Base-by-base conservation (phyloP, 2,888 invertebrate genomes). In the Cantharis nigra region DNA sequence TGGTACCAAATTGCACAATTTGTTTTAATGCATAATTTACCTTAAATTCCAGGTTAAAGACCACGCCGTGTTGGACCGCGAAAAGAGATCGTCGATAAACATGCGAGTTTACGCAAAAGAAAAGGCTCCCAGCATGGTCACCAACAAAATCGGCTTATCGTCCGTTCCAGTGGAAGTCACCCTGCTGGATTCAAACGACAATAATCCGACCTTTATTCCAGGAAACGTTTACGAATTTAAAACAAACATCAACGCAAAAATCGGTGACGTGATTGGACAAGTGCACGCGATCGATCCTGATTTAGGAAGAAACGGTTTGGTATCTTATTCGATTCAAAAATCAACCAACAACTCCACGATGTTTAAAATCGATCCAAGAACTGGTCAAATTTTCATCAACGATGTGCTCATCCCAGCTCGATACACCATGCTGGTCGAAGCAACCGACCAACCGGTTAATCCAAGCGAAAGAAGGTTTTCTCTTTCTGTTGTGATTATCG, bases 111-210 rank as follows among this genome's bases (percentile, higher is more conserved):
- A 92, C 80, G 96, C 97, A 0, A 91, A 94, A 82, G 97, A 97
- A 86, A 94, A 94, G 81, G 90, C 90, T 28, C 92, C 92, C 0
- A 94, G 93, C 81, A 92, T 95, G 2, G 92, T 93, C 0, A 88
- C 89, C 0, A 92, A 91, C 16, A 90, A 89, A 78, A 83, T 88
- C 69, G 87, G 86, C 0, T 86, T 88, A 14, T 91, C 91, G 67
- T 90, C 90, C 23, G 96, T 96, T 0, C 92, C 92, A 63, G 94
- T 97, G 0, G 95, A 96, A 89, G 94, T 97, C 0, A 94, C 94
- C 0, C 87, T 97, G 26, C 89, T 95, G 0, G 97, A 98, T 86
- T 95, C 97, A 14, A 98, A 98, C 85, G 97, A 98, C 86, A 97
- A 97, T 84, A 95, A 95, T 83, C 97, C 98, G 0, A 92, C 93